A percentile compares a stretch with the other conserved stretches of the same genome.
phyloP scores from a whole-genome alignment of 2,797 vertebrate genomes.

The Diglossa cyanea region DNA sequence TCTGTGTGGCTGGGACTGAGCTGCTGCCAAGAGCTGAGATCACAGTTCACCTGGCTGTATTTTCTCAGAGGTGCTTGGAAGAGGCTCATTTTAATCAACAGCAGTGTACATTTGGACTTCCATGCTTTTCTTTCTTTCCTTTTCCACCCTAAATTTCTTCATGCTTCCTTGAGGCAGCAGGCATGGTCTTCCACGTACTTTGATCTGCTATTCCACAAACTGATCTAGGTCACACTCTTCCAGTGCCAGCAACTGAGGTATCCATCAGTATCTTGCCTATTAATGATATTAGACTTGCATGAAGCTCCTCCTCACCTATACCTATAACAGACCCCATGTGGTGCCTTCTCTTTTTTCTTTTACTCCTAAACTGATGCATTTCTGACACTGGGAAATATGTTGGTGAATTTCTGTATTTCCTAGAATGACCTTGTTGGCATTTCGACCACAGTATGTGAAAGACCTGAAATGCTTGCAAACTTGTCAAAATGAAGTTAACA shows the following conservation, averaged over 20 bases:
- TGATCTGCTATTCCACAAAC: background rate
- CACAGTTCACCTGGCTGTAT: background rate
- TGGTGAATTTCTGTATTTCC: slow-evolving; percentile 35
- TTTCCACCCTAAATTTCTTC: background rate
- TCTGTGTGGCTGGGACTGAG: background rate
- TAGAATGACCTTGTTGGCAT: slow-evolving; percentile 44
- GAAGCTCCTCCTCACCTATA: background rate
- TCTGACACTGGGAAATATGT: background rate
- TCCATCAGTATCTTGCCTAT: background rate
- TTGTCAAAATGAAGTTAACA: slow-evolving; percentile 59
- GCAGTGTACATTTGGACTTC: background rate
- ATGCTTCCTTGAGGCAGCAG: background rate
- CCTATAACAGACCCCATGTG: background rate
- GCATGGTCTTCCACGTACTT: background rate
- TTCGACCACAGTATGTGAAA: background rate
- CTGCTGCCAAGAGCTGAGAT: background rate
- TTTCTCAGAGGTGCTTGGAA: background rate
- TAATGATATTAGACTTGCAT: background rate
- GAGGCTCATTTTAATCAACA: background rate
- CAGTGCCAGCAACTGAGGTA: background rate
- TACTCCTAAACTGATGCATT: background rate
- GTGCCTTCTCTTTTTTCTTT: background rate
- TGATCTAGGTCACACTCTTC: background rate
- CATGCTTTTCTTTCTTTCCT: background rate
- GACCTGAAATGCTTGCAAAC: background rate